A percentile compares a stretch with the other conserved stretches of the same genome.
phyloP scores from a whole-genome alignment of 2,797 vertebrate species.

The Platyrinchus mystaceus region DNA sequence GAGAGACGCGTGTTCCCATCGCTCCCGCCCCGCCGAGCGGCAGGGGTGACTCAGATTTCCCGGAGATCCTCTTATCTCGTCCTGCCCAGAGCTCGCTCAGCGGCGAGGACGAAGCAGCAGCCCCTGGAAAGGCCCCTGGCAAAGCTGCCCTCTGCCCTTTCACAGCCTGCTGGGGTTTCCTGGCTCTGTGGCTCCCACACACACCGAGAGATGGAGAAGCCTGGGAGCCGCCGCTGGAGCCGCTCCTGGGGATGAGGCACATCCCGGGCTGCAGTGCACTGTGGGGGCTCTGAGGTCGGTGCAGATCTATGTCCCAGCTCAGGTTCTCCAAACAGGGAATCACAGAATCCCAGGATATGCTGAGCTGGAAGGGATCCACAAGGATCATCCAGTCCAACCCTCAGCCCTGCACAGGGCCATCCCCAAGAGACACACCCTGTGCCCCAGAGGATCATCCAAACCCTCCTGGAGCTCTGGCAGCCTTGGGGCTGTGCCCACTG shows the following conservation, averaged over 20 bases:
- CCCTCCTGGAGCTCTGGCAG: no score
- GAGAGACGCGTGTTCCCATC: fast-evolving
- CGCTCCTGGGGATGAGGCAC: neutral
- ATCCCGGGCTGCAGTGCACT: fast-evolving
- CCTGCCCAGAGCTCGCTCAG: neutral
- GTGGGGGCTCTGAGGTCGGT: fast-evolving
- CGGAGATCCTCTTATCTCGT: slow-evolving; percentile 60
- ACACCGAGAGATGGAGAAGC: fast-evolving
- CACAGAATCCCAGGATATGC: no score
- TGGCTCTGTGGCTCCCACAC: neutral
- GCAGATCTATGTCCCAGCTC: neutral
- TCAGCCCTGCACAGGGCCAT: no score
- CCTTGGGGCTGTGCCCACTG: no score
- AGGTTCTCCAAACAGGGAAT: neutral
- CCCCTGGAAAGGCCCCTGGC: neutral
- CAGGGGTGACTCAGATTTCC: slow-evolving; percentile 68
- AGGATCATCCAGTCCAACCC: no score
- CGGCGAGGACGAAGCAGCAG: neutral
- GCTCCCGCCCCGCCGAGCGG: neutral
- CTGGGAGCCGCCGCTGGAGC: fast-evolving
- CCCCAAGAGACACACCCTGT: no score
- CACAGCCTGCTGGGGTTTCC: neutral
- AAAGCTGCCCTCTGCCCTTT: neutral
- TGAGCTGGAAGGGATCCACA: no score
- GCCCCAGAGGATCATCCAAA: no score